Evolutionary conservation across 2,888 invertebrate genomes (phyloP), one percentile per base, ranked within the genome.

Genomic region (Pollenia angustigena): DNA sequence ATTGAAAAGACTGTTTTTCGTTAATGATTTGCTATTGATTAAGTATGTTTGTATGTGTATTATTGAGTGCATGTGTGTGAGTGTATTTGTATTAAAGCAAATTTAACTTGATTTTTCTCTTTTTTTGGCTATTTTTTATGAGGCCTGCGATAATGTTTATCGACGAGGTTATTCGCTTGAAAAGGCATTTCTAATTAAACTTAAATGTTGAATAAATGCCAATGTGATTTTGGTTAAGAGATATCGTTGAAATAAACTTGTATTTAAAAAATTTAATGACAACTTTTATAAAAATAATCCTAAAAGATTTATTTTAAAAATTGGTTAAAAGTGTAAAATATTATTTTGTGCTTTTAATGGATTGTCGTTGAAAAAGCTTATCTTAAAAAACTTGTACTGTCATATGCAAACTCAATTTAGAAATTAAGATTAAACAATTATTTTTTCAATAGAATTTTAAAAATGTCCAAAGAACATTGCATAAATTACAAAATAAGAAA

Each of bases 101-200:
- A 54, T 68, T 74, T 69, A 32, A 56, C 44, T 72, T 58, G 69
- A 9, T 78, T 84, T 50, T 84, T 60, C 7, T 54, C 4, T 18
- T 58, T 40, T 50, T 56, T 71, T 79, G 56, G 68, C 42, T 75
- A 69, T 46, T 56, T 58, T 66, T 75, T 74, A 78, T 84, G 69
- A 84, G 72, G 84, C 69, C 87, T 81, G 56, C 71, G 87, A 84
- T 84, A 81, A 87, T 84, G 60, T 87, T 84, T 84, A 84, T 84
- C 84, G 78, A 42, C 14, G 78, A 78, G 72, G 74, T 84, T 87
- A 54, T 81, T 84, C 52, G 81, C 81, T 78, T 84, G 76, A 84
- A 84, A 78, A 78, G 84, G 81, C 72, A 84, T 68, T 83, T 84
- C 76, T 87, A 84, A 81, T 81, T 84, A 81, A 87, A 62, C 68